Conservation (phyloP, 2,797 vertebrate species). For the Chelon labrosus region DNA sequence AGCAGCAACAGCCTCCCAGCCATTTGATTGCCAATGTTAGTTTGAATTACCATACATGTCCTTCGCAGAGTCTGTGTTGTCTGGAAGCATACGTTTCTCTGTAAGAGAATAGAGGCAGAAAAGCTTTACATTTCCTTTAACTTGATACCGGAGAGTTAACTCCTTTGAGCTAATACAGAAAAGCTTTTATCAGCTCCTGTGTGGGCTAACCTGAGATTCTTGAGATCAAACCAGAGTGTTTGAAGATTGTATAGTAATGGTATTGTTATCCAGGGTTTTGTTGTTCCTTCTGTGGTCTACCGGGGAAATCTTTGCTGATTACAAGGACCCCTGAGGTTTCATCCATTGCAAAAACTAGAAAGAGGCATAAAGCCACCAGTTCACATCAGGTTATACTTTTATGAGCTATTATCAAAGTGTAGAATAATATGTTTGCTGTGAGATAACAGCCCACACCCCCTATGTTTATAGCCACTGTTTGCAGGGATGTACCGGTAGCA, state of each 20-base stretch:
- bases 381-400: slow-evolving; percentile 12
- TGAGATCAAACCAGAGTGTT: slow-evolving; percentile 35
- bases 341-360: slow-evolving; percentile 1
- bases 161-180: slow-evolving; percentile 41
- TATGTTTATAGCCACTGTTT: background rate
- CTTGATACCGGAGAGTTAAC: slow-evolving; percentile 17
- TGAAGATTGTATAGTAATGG: slow-evolving; percentile 37
- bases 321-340: slow-evolving; percentile 13
- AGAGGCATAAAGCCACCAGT: slow-evolving; percentile 5
- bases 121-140: slow-evolving; percentile 35
- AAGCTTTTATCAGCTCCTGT: slow-evolving; percentile 50
- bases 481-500: background rate
- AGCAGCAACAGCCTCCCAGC: slow-evolving; percentile 33
- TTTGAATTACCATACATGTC: slow-evolving; percentile 45
- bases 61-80: slow-evolving; percentile 28
- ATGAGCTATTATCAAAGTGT: slow-evolving; percentile 5
- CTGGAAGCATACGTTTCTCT: slow-evolving; percentile 14
- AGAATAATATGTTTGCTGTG: too few relatives aligned
- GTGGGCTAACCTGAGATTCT: slow-evolving; percentile 47
- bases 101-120: slow-evolving; percentile 20
- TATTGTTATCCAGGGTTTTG: slow-evolving; percentile 43
- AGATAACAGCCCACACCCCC: background rate
- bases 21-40: slow-evolving; percentile 19
- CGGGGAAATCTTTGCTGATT: slow-evolving; percentile 32
- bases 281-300: slow-evolving; percentile 31